phyloP scores from a whole-genome alignment of 2,888 invertebrate species.

The Dione juno region DNA sequence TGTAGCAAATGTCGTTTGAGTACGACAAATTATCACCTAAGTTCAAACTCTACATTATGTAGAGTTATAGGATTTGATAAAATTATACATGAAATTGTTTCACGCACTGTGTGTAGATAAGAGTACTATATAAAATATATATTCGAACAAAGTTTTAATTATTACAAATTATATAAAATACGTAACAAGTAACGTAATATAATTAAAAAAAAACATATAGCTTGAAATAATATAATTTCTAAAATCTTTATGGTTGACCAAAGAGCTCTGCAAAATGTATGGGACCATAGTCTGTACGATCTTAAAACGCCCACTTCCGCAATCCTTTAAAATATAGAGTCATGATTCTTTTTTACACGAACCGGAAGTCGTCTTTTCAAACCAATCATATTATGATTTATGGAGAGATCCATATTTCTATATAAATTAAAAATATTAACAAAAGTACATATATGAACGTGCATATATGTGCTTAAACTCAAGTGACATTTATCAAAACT shows the following conservation, averaged over 20 bases:
- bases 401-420: conserved; percentile 15
- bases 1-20: conserved; percentile 21
- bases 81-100: conserved; percentile 10
- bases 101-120: too few species aligned
- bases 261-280: conserved; percentile 5
- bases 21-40: conserved; percentile 22
- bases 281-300: conserved; percentile 8
- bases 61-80: conserved; percentile 20
- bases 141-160: too few species aligned
- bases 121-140: too few species aligned
- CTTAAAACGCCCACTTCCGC: conserved; percentile 28
- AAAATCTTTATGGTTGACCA: neutral
- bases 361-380: conserved; percentile 25
- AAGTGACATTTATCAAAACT: neutral
- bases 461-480: neutral
- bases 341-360: conserved; percentile 23
- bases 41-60: conserved; percentile 17
- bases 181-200: neutral
- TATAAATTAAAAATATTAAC: neutral
- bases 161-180: too few species aligned
- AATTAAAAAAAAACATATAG: neutral
- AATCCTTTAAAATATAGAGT: conserved; percentile 29
- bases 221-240: neutral
- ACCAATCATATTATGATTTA: conserved; percentile 19
- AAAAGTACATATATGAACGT: too few species aligned